Conservation (phyloP, 2,797 vertebrate genomes). For the Schizopygopsis pylzovi region DNA sequence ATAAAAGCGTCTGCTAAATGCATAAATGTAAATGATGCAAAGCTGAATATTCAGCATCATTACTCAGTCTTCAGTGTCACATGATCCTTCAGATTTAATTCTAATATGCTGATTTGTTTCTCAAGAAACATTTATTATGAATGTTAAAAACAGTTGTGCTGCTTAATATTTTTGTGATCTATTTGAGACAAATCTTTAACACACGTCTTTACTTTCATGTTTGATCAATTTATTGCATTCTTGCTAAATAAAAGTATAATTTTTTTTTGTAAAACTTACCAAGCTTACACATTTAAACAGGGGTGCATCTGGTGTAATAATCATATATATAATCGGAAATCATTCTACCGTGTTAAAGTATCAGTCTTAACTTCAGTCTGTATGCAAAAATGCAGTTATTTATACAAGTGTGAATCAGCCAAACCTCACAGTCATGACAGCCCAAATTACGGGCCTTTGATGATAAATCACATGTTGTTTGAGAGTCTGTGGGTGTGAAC, state of each 20-base stretch:
- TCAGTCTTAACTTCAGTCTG: background rate
- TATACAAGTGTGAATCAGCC: background rate
- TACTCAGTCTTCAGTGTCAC: background rate
- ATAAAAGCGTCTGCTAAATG: too few relatives aligned
- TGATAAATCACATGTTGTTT: background rate
- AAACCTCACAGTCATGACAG: too few relatives aligned
- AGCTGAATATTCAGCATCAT: too few relatives aligned
- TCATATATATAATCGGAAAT: background rate
- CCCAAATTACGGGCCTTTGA: background rate
- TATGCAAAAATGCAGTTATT: background rate
- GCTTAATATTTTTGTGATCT: too few relatives aligned
- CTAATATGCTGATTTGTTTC: background rate
- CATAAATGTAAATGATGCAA: too few relatives aligned
- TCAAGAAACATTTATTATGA: background rate
- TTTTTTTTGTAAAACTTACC: background rate
- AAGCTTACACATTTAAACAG: too few relatives aligned
- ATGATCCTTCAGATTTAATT: background rate
- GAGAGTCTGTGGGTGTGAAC: conserved; percentile 5
- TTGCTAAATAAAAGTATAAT: background rate
- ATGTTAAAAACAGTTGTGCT: too few relatives aligned
- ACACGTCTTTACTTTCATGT: background rate
- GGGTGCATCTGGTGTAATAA: background rate
- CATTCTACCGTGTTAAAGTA: background rate
- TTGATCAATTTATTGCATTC: background rate
- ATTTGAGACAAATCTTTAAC: too few relatives aligned